Evolutionary conservation across 2,888 invertebrate species (phyloP).

Genomic region (Athalia circularis): DNA sequence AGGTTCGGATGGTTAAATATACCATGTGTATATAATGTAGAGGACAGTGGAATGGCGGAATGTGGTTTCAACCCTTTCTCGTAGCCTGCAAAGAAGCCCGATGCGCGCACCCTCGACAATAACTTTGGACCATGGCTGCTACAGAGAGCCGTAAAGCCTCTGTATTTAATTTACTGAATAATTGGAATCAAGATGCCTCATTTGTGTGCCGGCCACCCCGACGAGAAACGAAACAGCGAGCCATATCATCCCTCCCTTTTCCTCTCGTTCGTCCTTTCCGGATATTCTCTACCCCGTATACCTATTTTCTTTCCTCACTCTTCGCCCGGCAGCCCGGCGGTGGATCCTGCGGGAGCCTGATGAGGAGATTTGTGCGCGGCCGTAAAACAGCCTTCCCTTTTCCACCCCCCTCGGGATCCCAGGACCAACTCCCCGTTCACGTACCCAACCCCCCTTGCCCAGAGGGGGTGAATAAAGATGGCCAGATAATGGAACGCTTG

Average conservation of each 20-base stretch:
- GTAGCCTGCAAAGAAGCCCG: conserved; percentile 31
- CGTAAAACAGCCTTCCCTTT: conserved; percentile 65
- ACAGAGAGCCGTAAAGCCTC: conserved; percentile 63
- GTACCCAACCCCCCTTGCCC: conserved; percentile 48
- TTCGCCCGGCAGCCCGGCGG: conserved; percentile 46
- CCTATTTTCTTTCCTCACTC: conserved; percentile 43
- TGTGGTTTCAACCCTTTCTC: conserved; percentile 64
- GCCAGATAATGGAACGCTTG: conserved; percentile 66
- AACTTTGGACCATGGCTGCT: conserved; percentile 56
- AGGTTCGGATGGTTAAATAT: neutral
- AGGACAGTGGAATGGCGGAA: conserved; percentile 21
- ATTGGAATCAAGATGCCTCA: conserved; percentile 73
- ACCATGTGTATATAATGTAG: too few relatives aligned
- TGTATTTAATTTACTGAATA: conserved; percentile 74
- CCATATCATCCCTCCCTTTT: conserved; percentile 45
- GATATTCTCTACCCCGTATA: neutral
- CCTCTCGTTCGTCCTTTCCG: conserved; percentile 47
- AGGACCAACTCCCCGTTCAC: conserved; percentile 44
- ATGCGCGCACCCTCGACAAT: conserved; percentile 56
- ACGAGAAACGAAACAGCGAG: conserved; percentile 30
- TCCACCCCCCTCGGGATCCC: conserved; percentile 10
- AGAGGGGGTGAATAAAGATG: conserved; percentile 69
- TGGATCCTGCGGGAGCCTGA: conserved; percentile 69
- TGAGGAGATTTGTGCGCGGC: conserved; percentile 73
- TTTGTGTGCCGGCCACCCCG: conserved; percentile 64